Base-by-base conservation (phyloP, 1,140 invertebrate genomes). In the Lepidotrigona ventralis region DNA sequence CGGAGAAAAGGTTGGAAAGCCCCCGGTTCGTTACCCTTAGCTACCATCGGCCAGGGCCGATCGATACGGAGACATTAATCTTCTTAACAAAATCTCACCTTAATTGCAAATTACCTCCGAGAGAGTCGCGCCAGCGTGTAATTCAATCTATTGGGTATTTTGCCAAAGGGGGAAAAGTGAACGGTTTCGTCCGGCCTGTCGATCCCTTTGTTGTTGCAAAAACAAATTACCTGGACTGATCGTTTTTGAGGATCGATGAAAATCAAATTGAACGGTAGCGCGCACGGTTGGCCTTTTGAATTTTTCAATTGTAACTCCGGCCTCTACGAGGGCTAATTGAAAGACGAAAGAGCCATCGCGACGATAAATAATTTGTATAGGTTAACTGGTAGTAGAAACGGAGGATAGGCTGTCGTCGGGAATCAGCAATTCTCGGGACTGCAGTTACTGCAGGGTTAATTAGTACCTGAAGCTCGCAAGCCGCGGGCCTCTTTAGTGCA, bases 401-500 rank as follows among this genome's bases (percentile, higher is more conserved):
- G 39, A 19, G 58, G 69, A 77, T 82, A 64, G 23, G 39, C 8
- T n/a, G 58, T 84, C 68, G 68, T 33, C 70, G 86, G 81, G 82
- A 87, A 87, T 88, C 86, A 87, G 86, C 85, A 87, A 87, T 88
- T 85, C 4, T 75, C 51, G n/a, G 58, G 46, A 54, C 69, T 53
- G 58, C 76, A 56, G 69, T 83, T 51, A 60, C 81, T 79, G 76
- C 82, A 85, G 83, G 86, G 79, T 88, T 88, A 88, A 88, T 88
- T 88, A 88, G 82, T 87, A 76, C 68, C 70, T 70, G 76, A 72
- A 87, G 84, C 68, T 88, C 54, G 76, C 72, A 74, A 75, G 69
- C 69, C 74, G 71, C 56, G 86, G 81, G 86, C 85, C 82, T 79
- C 86, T 88, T 88, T 87, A 87, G 82, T 81, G 86, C 86, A 85